A percentile compares a stretch with the other conserved stretches of the same genome.
These are phyloP conservation scores for Rhynchonycteris naso DNA, from an alignment of 2,797 vertebrate species.

Conservation along the genomic window DNA sequence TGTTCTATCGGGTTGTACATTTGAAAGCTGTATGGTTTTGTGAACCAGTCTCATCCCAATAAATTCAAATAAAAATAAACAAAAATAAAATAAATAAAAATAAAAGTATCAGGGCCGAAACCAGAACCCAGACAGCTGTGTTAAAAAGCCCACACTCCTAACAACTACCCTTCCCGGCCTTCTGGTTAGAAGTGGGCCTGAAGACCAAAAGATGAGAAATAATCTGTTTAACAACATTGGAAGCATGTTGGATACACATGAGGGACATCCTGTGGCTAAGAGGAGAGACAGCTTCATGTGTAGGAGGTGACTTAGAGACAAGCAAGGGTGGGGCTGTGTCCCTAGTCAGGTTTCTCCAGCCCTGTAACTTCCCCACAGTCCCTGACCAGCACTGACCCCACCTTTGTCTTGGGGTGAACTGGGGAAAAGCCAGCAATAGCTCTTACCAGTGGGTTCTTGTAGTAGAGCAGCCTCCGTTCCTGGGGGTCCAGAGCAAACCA, in stretches of 20 bases:
- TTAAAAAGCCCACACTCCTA: not conserved
- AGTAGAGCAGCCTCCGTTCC: conserved; percentile 93
- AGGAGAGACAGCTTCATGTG: not conserved
- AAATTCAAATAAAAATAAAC: too few species aligned
- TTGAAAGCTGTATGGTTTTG: too few species aligned
- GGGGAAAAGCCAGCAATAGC: not conserved
- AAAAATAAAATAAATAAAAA: too few species aligned
- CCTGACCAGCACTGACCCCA: not conserved
- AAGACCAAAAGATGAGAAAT: not conserved
- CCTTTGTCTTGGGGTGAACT: not conserved
- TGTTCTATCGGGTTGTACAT: too few species aligned
- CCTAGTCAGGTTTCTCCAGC: not conserved
- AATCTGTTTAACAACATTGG: not conserved
- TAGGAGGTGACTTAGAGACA: not conserved
- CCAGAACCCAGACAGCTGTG: not conserved
- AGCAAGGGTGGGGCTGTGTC: not conserved
- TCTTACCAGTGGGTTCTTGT: conserved; percentile 93
- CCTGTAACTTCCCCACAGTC: not conserved
- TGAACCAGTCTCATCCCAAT: too few species aligned
- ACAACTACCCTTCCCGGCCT: not conserved
- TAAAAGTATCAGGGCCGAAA: not conserved
- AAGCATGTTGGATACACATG: not conserved
- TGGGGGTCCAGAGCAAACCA: conserved; percentile 96
- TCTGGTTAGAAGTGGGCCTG: not conserved
- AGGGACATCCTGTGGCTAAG: not conserved